Conservation (phyloP, 2,113 vertebrate species). For the Orcinus orca region DNA sequence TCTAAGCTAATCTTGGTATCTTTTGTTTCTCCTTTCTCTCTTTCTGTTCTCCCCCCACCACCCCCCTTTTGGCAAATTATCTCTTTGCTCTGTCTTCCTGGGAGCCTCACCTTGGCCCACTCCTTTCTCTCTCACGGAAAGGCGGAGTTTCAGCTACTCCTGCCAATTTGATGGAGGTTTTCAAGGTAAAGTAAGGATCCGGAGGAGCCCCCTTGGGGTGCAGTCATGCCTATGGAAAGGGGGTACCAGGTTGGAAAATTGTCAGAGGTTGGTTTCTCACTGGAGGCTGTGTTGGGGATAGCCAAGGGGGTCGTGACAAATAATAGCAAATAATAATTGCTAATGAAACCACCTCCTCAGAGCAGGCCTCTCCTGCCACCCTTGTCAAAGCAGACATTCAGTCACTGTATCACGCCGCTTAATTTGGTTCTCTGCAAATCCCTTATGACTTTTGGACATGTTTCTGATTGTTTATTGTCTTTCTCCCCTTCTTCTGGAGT, state of each 20-base stretch:
- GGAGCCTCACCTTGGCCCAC: neutral
- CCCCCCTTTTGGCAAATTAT: neutral
- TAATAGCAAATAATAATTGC: neutral
- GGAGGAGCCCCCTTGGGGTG: neutral
- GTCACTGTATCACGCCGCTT: neutral
- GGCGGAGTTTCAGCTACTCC: neutral
- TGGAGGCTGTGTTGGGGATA: neutral
- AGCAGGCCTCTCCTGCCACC: neutral
- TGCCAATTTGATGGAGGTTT: constrained; percentile 29
- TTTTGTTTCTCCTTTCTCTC: neutral
- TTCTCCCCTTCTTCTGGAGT: neutral
- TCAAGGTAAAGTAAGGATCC: neutral
- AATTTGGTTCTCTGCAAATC: neutral
- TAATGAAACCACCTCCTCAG: neutral
- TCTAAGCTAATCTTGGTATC: constrained; percentile 34
- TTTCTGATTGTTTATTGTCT: neutral
- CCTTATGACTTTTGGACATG: neutral
- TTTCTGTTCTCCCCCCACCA: neutral
- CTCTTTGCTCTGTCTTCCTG: constrained; percentile 25
- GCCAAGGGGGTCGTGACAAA: neutral
- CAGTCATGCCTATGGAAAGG: neutral
- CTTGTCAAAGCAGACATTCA: neutral
- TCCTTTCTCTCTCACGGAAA: constrained; percentile 13
- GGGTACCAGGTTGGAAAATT: neutral
- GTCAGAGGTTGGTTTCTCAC: neutral